These are phyloP conservation scores for Cirrhinus molitorella DNA, from an alignment of 2,797 vertebrate genomes.

Conservation along the genomic window DNA sequence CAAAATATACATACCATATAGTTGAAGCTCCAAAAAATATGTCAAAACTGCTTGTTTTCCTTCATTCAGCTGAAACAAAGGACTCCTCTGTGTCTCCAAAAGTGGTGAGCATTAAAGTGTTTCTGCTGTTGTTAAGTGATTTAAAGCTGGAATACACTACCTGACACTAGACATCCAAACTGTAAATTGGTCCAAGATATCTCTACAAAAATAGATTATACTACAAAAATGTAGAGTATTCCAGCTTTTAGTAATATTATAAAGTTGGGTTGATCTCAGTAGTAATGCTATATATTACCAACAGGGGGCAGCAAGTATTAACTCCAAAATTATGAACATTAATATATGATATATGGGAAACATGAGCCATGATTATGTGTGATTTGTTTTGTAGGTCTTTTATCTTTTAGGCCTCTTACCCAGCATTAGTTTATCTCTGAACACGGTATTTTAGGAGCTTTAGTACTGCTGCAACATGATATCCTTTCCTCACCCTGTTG, in stretches of 20 bases:
- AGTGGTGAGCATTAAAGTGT: conserved; percentile 41
- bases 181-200: neutral
- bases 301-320: conserved; percentile 40
- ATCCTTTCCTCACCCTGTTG: neutral
- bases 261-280: neutral
- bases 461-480: conserved; percentile 1
- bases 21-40: neutral
- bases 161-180: neutral
- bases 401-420: neutral
- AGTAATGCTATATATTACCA: conserved; percentile 33
- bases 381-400: neutral
- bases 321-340: neutral
- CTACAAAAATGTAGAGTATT: neutral
- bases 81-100: conserved; percentile 52
- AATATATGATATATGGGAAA: neutral
- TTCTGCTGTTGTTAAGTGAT: neutral
- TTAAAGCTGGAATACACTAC: neutral
- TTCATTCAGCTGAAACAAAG: conserved; percentile 42
- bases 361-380: conserved; percentile 1
- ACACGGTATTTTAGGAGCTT: neutral
- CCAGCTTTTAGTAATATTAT: neutral
- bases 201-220: too few species aligned
- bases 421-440: neutral
- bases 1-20: neutral
- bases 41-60: conserved; percentile 27